Base-by-base conservation (phyloP, 2,888 invertebrate genomes). In the Tenodera sinensis region DNA sequence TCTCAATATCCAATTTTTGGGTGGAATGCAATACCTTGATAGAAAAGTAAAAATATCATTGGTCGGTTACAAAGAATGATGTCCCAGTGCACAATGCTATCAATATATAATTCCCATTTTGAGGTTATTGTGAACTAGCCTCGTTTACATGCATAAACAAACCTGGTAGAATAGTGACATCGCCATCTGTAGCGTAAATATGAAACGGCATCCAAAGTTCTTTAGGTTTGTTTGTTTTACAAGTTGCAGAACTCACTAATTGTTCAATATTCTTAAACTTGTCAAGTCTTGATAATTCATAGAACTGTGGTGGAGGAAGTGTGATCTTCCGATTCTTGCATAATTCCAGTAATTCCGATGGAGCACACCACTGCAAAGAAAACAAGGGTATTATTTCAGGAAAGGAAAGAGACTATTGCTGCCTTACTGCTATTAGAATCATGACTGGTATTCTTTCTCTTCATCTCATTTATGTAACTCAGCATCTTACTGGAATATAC, bases 281-380 rank as follows among this genome's bases (percentile, higher is more conserved):
- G 0, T 94, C 92, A 34, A 97, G 93, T 87, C 96, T 94, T 20
- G 94, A 94, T 2, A 97, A 92, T 93, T 98, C 98, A 92, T 97
- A 97, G 88, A 95, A 93, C 93, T 98, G 98, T 0, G 98, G 98
- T 3, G 96, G 96, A 85, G 96, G 96, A 25, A 98, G 92, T 89
- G 93, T 92, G 30, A 95, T 91, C 90, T 94, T 92, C 34, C 93
- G 92, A 12, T 92, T 92, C n/a, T 91, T 91, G 90, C 93, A 93
- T 83, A 92, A 92, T 54, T 93, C 91, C 89, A 96, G 91, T 87
- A 94, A 92, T 89, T 95, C 94, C 9, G 93, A 92, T 1, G 97
- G 96, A 25, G 93, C 93, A 83, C 94, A 93, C 97, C 97, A 97
- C 97, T 97, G 92, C 83, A 42, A 34, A 54, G 54, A 54, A 83